Evolutionary conservation across 2,797 vertebrate genomes (phyloP).

Genomic region (Galaxias olidus): DNA sequence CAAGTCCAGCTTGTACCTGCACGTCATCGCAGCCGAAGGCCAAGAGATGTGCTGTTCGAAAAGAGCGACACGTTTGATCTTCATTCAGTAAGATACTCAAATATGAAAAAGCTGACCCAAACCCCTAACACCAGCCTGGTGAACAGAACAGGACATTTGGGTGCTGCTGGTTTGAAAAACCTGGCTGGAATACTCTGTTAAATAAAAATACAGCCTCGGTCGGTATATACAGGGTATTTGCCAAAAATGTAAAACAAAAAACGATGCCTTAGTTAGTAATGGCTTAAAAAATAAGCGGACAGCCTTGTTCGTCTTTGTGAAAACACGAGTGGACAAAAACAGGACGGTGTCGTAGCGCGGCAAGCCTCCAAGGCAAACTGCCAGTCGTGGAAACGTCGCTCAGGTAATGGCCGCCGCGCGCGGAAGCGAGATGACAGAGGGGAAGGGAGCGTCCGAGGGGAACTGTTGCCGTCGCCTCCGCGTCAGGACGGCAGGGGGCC

Average conservation of each 20-base stretch:
- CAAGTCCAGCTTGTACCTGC: too few species aligned
- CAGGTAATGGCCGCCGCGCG: constrained; percentile 23
- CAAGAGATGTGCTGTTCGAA: too few species aligned
- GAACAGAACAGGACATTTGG: too few species aligned
- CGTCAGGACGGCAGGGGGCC: constrained; percentile 23
- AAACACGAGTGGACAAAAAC: constrained; percentile 27
- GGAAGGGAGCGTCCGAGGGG: constrained; percentile 15
- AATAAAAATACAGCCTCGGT: too few species aligned
- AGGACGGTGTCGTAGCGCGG: constrained; percentile 30
- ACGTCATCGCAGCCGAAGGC: too few species aligned
- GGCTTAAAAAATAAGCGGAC: constrained; percentile 31
- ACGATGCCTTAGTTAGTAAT: constrained; percentile 26
- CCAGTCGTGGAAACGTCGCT: constrained; percentile 17
- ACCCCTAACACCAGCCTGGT: too few species aligned
- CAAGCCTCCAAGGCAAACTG: constrained; percentile 28
- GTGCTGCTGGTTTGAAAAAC: too few species aligned
- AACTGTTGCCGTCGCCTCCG: constrained; percentile 23
- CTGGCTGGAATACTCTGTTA: too few species aligned
- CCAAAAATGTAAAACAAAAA: constrained; percentile 28
- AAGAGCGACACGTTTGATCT: too few species aligned
- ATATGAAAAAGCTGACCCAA: too few species aligned
- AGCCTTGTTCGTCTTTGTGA: constrained; percentile 14
- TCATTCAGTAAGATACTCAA: too few species aligned
- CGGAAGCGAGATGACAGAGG: constrained; percentile 19
- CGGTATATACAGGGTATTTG: constrained; percentile 11